Base-by-base conservation (phyloP, 1,140 invertebrate genomes). In the Eueides isabella region DNA sequence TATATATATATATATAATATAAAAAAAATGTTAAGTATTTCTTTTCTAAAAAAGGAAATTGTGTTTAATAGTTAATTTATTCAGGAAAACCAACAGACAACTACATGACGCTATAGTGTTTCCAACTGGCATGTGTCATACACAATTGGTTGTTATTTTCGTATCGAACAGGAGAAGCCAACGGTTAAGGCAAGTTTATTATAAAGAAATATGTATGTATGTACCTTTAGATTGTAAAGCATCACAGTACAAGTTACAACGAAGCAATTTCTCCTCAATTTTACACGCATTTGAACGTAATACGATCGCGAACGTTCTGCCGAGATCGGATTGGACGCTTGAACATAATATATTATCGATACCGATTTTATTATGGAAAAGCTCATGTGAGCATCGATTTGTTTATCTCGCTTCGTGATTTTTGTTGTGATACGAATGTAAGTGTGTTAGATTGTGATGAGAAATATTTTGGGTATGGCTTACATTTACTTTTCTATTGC, bases 241-340 rank as follows among this genome's bases (percentile, higher is more conserved):
- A 74, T 12, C 61, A 31, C 65, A 33, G 63, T 66, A 67, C 62
- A 73, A 76, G 67, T 76, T 72, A 77, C 73, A 71, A 75, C 76
- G 76, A 86, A 83, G 86, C 86, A 90, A 90, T 90, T 82, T 85
- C 83, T 85, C 79, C 77, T 86, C 87, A 89, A 90, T 90, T 90
- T 90, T 85, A 89, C 87, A 88, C 85, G 85, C 85, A 82, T 85
- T 86, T 86, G 83, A 82, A 84, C 85, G 85, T 88, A 88, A 90
- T 75, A 66, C 79, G 85, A 88, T 88, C 82, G 78, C 61, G 67
- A 74, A 82, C 76, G 78, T 74, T 77, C 69, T 71, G 71, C 61
- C 65, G 74, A 82, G 77, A 74, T 79, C 80, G 76, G 75, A 79
- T 79, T 78, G 68, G 69, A 71, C 62, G 72, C 69, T 75, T 62